Evolutionary conservation across 2,797 vertebrate species (phyloP).

Genomic region (Typhlichthys subterraneus): DNA sequence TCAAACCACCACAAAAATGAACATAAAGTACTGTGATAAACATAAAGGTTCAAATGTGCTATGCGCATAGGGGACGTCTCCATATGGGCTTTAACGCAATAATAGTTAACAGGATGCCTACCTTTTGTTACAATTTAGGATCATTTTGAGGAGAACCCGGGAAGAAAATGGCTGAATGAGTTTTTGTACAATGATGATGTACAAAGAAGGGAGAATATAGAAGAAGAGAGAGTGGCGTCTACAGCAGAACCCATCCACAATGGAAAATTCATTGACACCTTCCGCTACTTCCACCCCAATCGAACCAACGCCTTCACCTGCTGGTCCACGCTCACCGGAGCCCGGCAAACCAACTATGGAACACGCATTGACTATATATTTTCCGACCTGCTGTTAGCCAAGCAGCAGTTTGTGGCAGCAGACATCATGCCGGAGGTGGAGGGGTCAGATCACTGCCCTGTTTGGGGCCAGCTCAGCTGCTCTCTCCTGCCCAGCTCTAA

Average conservation of each 20-base stretch:
- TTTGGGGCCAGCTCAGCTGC: conserved; percentile 80
- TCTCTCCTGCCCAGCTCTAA: conserved; percentile 68
- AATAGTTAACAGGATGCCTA: background rate
- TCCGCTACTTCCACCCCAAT: conserved; percentile 84
- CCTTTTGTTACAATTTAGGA: conserved; percentile 66
- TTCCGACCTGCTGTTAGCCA: conserved; percentile 71
- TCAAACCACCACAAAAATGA: too few relatives aligned
- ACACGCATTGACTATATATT: conserved; percentile 91
- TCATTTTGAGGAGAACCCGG: conserved; percentile 85
- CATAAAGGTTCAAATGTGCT: too few relatives aligned
- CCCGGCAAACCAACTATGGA: conserved; percentile 89
- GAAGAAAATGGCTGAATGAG: conserved; percentile 84
- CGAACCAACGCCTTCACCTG: conserved; percentile 86
- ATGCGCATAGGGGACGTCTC: too few relatives aligned
- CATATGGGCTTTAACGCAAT: background rate
- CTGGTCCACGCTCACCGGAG: conserved; percentile 85
- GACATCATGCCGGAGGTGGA: conserved; percentile 87
- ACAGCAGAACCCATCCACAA: conserved; percentile 12
- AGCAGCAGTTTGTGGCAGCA: conserved; percentile 73
- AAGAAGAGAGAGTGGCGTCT: conserved; percentile 24
- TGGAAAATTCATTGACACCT: conserved; percentile 84
- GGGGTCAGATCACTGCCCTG: conserved; percentile 92
- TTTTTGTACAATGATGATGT: conserved; percentile 64
- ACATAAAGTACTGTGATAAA: too few relatives aligned
- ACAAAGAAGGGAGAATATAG: conserved; percentile 2